Conservation (phyloP, 2,888 invertebrate genomes). For the Vannuccia rotundouncinata region DNA sequence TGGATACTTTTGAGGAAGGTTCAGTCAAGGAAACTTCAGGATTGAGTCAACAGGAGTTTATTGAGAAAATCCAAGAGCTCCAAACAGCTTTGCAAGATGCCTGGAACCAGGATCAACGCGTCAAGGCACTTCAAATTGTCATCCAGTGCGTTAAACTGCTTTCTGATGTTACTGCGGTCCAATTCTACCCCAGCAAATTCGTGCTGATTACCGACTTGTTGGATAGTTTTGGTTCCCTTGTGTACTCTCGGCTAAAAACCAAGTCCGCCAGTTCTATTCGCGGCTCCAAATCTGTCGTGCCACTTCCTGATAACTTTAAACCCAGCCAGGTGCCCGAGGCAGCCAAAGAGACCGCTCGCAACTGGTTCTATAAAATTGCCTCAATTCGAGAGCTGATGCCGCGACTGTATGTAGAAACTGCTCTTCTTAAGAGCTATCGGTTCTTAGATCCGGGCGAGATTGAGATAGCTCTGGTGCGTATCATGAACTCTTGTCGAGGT, state of each 20-base stretch:
- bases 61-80: conserved; percentile 77
- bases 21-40: conserved; percentile 74
- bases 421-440: conserved; percentile 78
- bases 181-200: conserved; percentile 96
- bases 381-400: conserved; percentile 91
- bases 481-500: conserved; percentile 79
- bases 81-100: conserved; percentile 80
- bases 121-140: conserved; percentile 84
- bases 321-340: conserved; percentile 67
- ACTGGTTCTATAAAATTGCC: conserved; percentile 98
- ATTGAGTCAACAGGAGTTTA: conserved; percentile 84
- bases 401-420: conserved; percentile 80
- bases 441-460: conserved; percentile 66
- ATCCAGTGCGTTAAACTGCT: conserved; percentile 88
- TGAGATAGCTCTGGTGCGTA: conserved; percentile 63
- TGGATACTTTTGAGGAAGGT: conserved; percentile 84
- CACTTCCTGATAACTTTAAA: conserved; percentile 66
- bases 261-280: conserved; percentile 42
- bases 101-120: conserved; percentile 84
- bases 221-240: conserved; percentile 69
- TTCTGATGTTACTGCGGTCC: conserved; percentile 77
- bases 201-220: conserved; percentile 88
- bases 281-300: neutral
- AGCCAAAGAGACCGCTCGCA: conserved; percentile 89
- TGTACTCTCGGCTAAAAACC: conserved; percentile 51